phyloP scores from a whole-genome alignment of 2,888 invertebrate genomes.

The Diarsia brunnea region DNA sequence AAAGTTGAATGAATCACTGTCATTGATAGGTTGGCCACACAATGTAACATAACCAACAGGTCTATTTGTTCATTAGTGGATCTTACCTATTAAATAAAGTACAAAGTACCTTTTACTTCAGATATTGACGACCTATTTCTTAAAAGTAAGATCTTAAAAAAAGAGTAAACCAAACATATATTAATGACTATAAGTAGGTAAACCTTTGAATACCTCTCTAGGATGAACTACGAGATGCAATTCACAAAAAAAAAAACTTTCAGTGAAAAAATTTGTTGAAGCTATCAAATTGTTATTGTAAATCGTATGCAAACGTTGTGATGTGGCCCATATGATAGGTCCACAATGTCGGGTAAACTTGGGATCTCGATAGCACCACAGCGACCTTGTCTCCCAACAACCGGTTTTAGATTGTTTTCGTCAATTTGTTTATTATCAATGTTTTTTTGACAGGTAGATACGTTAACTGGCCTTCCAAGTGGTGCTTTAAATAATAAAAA shows the following conservation, averaged over 20 bases:
- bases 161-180: neutral
- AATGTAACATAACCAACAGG: neutral
- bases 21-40: neutral
- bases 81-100: neutral
- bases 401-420: constrained; percentile 57
- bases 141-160: neutral
- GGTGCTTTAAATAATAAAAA: neutral
- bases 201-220: neutral
- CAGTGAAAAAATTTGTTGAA: neutral
- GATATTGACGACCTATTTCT: neutral
- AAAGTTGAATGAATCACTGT: neutral
- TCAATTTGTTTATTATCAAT: constrained; percentile 14
- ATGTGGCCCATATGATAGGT: neutral
- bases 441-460: neutral
- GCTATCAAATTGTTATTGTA: neutral
- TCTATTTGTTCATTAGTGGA: neutral
- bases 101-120: neutral
- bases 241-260: no score
- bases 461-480: neutral
- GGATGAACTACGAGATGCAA: no score
- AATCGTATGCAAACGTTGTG: constrained; percentile 9
- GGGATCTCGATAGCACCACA: neutral
- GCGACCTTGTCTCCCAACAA: constrained; percentile 43
- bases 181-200: neutral
- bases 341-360: neutral